phyloP scores from a whole-genome alignment of 2,113 vertebrate genomes.

The Verasper variegatus region DNA sequence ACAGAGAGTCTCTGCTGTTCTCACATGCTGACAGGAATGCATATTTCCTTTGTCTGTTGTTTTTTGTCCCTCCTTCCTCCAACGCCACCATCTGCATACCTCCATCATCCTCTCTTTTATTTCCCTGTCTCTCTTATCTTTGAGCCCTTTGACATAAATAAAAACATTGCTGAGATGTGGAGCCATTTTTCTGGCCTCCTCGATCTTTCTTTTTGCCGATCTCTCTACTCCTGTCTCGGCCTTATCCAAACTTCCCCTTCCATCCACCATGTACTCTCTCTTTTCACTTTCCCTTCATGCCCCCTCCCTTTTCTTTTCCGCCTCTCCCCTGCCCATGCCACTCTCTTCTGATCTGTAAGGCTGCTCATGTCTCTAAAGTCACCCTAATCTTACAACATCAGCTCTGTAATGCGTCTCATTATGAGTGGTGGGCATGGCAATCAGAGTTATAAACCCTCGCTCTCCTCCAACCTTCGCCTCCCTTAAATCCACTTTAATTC shows the following conservation, averaged over 20 bases:
- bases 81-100: neutral
- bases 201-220: neutral
- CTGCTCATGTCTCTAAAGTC: constrained; percentile 68
- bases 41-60: constrained; percentile 36
- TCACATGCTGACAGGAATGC: constrained; percentile 44
- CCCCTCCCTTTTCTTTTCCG: neutral
- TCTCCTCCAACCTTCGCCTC: constrained; percentile 54
- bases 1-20: constrained; percentile 38
- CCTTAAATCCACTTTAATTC: constrained; percentile 75
- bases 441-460: constrained; percentile 71
- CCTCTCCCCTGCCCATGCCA: neutral
- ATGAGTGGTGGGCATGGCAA: constrained; percentile 74
- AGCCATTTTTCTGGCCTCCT: neutral
- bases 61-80: neutral
- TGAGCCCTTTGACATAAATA: neutral
- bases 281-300: neutral
- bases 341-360: constrained; percentile 39
- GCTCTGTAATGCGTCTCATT: constrained; percentile 81
- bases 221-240: neutral
- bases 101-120: neutral
- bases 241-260: neutral
- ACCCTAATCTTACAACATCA: constrained; percentile 81
- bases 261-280: neutral
- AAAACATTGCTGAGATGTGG: neutral
- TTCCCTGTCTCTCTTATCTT: neutral